Evolutionary conservation across 1,140 invertebrate species (phyloP), one percentile per base, ranked within the genome.

Genomic region (Musca domestica): DNA sequence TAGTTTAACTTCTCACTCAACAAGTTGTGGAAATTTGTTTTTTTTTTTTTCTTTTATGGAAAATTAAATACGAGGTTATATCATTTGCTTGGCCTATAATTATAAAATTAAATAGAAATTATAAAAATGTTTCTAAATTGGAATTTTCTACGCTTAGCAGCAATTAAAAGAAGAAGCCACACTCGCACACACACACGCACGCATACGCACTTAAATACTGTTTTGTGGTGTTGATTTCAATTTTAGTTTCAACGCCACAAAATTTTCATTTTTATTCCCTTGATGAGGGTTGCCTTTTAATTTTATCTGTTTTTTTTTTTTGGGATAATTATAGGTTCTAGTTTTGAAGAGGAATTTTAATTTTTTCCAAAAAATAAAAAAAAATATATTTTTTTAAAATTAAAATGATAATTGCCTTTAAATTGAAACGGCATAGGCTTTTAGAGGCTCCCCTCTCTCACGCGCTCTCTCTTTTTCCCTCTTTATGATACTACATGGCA

Each of bases 251-350:
- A 22, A 12, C 23, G 23, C 23, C 23, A 54, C 1, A 20, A 54
- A 54, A n/a, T n/a, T 56, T 56, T 56, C 3, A 12, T 56, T 56
- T 56, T 14, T 23, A 15, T 27, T 23, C 34, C 34, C 12, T 27
- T 56, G 52, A 56, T 56, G 52, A 56, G 52, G 52, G 52, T 56
- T 41, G 34, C 34, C 34, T 41, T 41, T 41, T 41, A 41, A 41
- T 41, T 41, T 56, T 56, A 25, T 56, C 52, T 56, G 14, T 15
- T n/a, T n/a, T n/a, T n/a, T n/a, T n/a, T n/a, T n/a, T n/a, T 15
- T 14, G 23, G 4, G 6, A 15, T 56, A 56, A 56, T 56, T 56
- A 56, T 56, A 56, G 52, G 52, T 56, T 56, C 52, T 56, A 56
- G 52, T 20, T 56, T 54, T 52, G 20, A 12, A 23, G 17, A 41